These are phyloP conservation scores for Xiphorhynchus erythropygius DNA, from an alignment of 2,797 vertebrate genomes.

Conservation along the genomic window DNA sequence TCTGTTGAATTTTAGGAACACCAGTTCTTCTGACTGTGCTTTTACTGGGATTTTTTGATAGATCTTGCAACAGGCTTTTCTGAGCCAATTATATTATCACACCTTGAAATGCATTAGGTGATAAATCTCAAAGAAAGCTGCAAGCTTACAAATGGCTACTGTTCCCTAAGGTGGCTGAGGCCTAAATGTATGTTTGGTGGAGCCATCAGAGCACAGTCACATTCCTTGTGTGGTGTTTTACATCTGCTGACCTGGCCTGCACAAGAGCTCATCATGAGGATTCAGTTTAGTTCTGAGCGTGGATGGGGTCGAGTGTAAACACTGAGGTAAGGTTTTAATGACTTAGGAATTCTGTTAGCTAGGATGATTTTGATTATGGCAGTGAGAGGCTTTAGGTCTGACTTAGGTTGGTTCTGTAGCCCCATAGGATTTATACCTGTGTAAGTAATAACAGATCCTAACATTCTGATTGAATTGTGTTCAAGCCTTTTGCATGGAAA, in stretches of 20 bases:
- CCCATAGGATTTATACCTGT: neutral
- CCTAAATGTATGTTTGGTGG: neutral
- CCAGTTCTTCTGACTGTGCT: neutral
- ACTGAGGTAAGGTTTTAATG: neutral
- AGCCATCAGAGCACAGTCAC: neutral
- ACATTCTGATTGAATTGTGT: neutral
- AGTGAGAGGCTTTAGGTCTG: neutral
- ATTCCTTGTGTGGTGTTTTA: neutral
- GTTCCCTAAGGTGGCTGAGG: neutral
- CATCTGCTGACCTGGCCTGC: neutral
- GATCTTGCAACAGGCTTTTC: neutral
- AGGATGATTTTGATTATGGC: constrained; percentile 15
- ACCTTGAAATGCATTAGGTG: neutral
- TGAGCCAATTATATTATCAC: neutral
- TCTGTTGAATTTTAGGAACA: neutral
- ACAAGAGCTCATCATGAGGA: neutral
- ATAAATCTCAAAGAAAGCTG: neutral
- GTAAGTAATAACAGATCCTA: constrained; percentile 1
- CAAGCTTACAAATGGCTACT: neutral
- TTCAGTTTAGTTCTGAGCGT: neutral
- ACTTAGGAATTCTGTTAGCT: neutral
- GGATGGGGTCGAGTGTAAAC: neutral
- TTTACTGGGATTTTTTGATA: neutral
- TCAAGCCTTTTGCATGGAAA: neutral
- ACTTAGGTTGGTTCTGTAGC: neutral